phyloP scores from a whole-genome alignment of 2,113 vertebrate genomes.

The Merops nubicus region DNA sequence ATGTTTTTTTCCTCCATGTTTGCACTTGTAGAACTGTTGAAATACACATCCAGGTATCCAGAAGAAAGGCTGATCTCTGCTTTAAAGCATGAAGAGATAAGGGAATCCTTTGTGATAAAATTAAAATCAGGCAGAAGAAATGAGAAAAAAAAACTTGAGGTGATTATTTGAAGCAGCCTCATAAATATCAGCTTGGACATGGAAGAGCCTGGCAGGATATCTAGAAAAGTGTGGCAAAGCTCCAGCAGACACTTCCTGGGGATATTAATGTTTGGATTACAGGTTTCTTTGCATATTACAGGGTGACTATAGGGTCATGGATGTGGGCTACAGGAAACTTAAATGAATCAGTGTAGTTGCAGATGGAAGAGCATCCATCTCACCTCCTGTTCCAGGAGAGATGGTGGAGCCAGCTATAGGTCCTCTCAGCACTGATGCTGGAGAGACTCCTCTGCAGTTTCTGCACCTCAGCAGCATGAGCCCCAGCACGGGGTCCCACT shows the following conservation, averaged over 20 bases:
- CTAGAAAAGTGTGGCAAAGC: not conserved
- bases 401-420: not conserved
- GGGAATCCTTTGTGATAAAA: not conserved
- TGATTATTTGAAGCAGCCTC: not conserved
- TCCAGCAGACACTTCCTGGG: not conserved
- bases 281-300: not conserved
- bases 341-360: not conserved
- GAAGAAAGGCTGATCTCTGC: not conserved
- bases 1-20: not conserved
- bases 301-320: not conserved
- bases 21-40: not conserved
- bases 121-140: not conserved
- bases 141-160: not conserved
- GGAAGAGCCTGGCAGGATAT: not conserved
- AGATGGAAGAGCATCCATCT: not conserved
- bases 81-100: not conserved
- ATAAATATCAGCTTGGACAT: not conserved
- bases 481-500: not conserved
- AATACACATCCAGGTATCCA: not conserved
- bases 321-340: not conserved
- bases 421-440: not conserved
- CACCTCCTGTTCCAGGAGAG: not conserved
- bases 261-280: not conserved
- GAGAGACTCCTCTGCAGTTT: not conserved
- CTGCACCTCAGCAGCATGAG: fast-evolving